Evolutionary conservation across 2,113 vertebrate genomes (phyloP).

Genomic region (Riparia riparia): DNA sequence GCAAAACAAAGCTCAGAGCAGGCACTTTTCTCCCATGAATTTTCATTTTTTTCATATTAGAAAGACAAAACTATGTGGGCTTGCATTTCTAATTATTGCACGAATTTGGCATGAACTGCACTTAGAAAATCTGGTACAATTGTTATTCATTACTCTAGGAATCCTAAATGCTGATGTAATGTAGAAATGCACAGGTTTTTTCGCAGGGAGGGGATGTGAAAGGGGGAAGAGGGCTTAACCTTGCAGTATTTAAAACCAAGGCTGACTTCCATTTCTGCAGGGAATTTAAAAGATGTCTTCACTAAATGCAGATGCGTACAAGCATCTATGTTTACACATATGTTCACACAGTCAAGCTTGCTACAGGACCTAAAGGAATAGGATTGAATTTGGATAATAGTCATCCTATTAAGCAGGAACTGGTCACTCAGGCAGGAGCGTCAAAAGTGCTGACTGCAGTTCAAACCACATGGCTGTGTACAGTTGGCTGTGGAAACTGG

Average conservation of each 20-base stretch:
- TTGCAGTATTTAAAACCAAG: neutral
- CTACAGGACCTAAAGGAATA: neutral
- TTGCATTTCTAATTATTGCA: slow-evolving; percentile 39
- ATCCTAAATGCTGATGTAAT: slow-evolving; percentile 40
- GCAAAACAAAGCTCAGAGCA: neutral
- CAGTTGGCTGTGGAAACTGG: neutral
- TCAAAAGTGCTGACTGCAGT: neutral
- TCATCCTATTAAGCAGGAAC: neutral
- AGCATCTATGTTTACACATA: neutral
- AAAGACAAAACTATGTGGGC: slow-evolving; percentile 60
- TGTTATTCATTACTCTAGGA: slow-evolving; percentile 36
- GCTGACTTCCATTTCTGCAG: neutral
- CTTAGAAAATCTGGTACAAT: slow-evolving; percentile 5
- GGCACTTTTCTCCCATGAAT: neutral
- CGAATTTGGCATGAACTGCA: neutral
- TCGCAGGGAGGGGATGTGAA: neutral
- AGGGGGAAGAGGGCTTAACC: neutral
- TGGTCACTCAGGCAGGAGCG: neutral
- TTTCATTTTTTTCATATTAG: neutral
- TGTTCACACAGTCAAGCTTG: neutral
- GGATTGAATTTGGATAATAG: neutral
- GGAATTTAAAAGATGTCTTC: slow-evolving; percentile 17
- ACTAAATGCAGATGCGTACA: neutral
- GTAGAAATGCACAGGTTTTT: neutral
- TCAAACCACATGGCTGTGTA: neutral